Conservation (phyloP, 2,888 invertebrate genomes). For the Hyppa rectilinea region DNA sequence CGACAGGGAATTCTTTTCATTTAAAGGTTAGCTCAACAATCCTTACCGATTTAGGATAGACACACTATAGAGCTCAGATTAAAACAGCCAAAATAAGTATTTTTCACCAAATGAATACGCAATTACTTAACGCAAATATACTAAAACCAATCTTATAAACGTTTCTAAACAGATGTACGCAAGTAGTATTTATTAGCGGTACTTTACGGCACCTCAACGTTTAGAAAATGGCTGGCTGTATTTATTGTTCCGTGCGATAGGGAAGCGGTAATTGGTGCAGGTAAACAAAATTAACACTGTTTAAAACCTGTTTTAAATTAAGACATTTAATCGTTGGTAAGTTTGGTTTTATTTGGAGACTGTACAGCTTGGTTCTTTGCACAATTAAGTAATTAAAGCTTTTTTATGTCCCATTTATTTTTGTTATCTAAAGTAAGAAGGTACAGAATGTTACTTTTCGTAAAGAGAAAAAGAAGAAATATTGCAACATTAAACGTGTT, state of each 20-base stretch:
- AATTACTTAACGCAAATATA: constrained; percentile 7
- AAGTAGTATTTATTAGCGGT: constrained; percentile 48
- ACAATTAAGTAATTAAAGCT: constrained; percentile 26
- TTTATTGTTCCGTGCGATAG: constrained; percentile 66
- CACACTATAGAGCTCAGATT: neutral
- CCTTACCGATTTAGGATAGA: too few species aligned
- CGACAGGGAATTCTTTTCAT: neutral
- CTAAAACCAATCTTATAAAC: constrained; percentile 29
- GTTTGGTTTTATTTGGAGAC: constrained; percentile 48
- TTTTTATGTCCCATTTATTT: constrained; percentile 11
- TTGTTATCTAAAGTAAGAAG: constrained; percentile 1
- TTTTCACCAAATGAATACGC: neutral
- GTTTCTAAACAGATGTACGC: constrained; percentile 29
- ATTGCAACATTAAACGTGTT: neutral
- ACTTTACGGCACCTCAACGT: constrained; percentile 33
- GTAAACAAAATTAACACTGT: constrained; percentile 70
- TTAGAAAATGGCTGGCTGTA: constrained; percentile 53
- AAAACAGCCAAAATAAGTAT: neutral
- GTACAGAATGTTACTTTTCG: neutral
- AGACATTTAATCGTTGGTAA: constrained; percentile 54
- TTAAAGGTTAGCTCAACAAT: neutral
- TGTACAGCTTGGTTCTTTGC: constrained; percentile 17
- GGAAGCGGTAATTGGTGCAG: constrained; percentile 67
- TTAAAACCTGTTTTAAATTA: constrained; percentile 70
- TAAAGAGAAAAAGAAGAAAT: neutral